Base-by-base conservation (phyloP, 1,140 invertebrate species). In the Sycophaga agraensis region DNA sequence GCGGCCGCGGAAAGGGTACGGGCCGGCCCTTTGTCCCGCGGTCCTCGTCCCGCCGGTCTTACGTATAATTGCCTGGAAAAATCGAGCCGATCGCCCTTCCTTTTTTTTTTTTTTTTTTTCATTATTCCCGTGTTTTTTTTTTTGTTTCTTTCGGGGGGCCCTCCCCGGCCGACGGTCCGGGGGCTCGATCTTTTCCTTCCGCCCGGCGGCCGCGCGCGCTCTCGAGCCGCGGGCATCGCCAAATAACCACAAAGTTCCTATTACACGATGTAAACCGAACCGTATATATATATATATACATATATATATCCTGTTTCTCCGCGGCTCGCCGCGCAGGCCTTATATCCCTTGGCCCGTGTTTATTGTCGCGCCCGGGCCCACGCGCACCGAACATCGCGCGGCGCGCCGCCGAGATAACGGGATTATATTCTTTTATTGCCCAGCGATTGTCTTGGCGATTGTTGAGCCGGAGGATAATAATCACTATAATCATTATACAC, bases 221-320 rank as follows among this genome's bases (percentile, higher is more conserved):
- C 26, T 51, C n/a, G 2, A 3, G 34, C n/a, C 11, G 14, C 11
- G 6, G 49, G 11, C 53, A 62, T 62, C 50, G 59, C 53, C 59
- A 56, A 62, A 62, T 19, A n/a, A n/a, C n/a, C 45, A 56, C 45
- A 62, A 62, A 62, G 59, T 62, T 62, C 59, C 59, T 62, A 62
- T 62, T 37, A 28, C 14, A 45, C 14, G 22, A 59, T 21, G 17
- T 31, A 35, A 49, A 22, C 19, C 53, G n/a, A n/a, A 53, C 17
- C 16, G 11, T 45, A 37, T n/a, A 42, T 50, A 12, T 21, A 35
- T 45, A 24, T 59, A n/a, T n/a, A 11, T 4, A 22, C 26, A 26
- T 14, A 17, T 19, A 22, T 37, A 48, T 39, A 39, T 53, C 40
- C 8, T 1, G 9, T 56, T 43, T 31, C n/a, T n/a, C n/a, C n/a